Evolutionary conservation across 2,888 invertebrate genomes (phyloP).

Genomic region (Ormyrus rosae): DNA sequence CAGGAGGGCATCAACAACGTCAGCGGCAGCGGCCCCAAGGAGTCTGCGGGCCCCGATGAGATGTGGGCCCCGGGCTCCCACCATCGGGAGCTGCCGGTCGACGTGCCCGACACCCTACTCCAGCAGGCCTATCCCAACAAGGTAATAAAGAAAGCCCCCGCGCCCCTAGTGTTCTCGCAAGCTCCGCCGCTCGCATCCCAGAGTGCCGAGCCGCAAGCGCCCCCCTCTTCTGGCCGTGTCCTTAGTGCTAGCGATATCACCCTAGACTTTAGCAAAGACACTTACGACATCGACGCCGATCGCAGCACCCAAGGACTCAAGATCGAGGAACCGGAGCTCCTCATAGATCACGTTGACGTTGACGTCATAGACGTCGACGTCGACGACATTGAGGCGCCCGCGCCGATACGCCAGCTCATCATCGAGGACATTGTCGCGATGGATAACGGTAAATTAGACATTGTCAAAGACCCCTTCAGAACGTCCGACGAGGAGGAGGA

Average conservation of each 20-base stretch:
- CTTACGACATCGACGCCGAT: constrained; percentile 68
- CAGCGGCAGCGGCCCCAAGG: constrained; percentile 73
- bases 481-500: constrained; percentile 64
- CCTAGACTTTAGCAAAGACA: constrained; percentile 69
- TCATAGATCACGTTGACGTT: constrained; percentile 73
- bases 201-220: constrained; percentile 54
- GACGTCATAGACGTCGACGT: constrained; percentile 69
- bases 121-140: constrained; percentile 75
- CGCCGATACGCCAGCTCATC: constrained; percentile 39
- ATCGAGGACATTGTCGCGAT: constrained; percentile 55
- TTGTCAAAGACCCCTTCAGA: constrained; percentile 62
- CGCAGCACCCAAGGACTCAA: constrained; percentile 73
- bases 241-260: constrained; percentile 73
- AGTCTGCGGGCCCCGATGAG: constrained; percentile 76
- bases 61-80: constrained; percentile 78
- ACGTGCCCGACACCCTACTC: constrained; percentile 89
- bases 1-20: constrained; percentile 77
- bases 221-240: constrained; percentile 64
- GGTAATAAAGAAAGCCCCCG: constrained; percentile 72
- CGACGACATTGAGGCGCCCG: constrained; percentile 34
- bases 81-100: constrained; percentile 99
- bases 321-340: constrained; percentile 56
- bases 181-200: constrained; percentile 4
- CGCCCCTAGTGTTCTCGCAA: not conserved
- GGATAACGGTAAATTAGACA: constrained; percentile 40